Base-by-base conservation (phyloP, 1,140 invertebrate species). In the Ips nitidus region DNA sequence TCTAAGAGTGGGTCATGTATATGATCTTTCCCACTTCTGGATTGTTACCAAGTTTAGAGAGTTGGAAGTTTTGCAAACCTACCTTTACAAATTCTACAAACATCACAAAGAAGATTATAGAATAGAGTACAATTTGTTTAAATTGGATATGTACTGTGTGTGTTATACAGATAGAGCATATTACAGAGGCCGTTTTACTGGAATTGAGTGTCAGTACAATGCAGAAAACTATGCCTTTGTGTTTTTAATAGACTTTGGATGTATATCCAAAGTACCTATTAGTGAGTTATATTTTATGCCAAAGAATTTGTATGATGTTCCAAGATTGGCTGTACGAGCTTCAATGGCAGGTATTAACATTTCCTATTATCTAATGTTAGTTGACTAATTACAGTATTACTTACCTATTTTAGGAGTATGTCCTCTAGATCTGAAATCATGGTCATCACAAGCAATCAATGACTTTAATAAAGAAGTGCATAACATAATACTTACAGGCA, bases 201-300 rank as follows among this genome's bases (percentile, higher is more conserved):
- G 66, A 56, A 60, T 65, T 43, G 8, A 41, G 7, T 6, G 36
- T 40, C 22, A 22, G 22, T 41, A 42, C 8, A 58, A 39, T n/a
- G 2, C 37, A 2, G 36, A 69, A 39, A 42, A 38, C 5, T 59
- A 39, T 22, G 69, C 50, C 40, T 53, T 55, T 57, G 69, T 61
- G 3, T 71, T 69, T 63, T 63, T 73, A 41, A 58, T 73, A n/a
- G 72, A 73, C 58, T 73, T 71, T 71, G 72, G 72, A 22, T 71
- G 36, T 57, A 69, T 60, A 0, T 55, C 41, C 22, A 62, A 66
- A 52, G 66, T 73, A 6, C 40, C 40, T 1, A 1, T 61, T 5
- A 53, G 69, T 36, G 43, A 73, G 7, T 22, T 73, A n/a, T 73
- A 73, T 66, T 66, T 64, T 43, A 60, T 73, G 52, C 41, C 53